Percentiles rank a stretch among this genome's conserved stretches.
These are phyloP conservation scores for Lithosia quadra DNA, from an alignment of 2,888 invertebrate species.

Conservation along the genomic window DNA sequence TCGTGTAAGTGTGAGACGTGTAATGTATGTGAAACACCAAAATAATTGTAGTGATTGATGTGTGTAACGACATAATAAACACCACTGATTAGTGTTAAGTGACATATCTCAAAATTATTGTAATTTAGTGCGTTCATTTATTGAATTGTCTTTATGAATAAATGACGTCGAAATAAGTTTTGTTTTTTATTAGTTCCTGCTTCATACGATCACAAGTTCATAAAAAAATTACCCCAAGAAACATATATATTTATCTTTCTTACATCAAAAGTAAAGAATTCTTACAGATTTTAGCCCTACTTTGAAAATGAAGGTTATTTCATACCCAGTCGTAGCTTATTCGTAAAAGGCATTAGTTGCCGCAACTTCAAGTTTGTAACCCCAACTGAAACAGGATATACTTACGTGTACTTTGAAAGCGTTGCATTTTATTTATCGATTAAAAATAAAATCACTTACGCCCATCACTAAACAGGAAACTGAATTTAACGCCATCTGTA, in stretches of 20 bases:
- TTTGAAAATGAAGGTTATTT: too few relatives aligned
- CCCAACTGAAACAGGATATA: too few relatives aligned
- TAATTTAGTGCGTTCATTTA: slow-evolving; percentile 86
- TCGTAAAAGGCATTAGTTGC: too few relatives aligned
- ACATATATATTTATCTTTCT: too few relatives aligned
- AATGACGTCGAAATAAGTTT: slow-evolving; percentile 78
- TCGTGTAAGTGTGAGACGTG: slow-evolving; percentile 23
- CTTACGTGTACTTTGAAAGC: not conserved
- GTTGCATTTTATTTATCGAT: slow-evolving; percentile 1
- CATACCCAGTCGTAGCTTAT: too few relatives aligned
- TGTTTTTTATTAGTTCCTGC: not conserved
- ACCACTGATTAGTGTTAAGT: slow-evolving; percentile 80
- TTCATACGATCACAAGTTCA: too few relatives aligned
- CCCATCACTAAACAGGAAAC: not conserved
- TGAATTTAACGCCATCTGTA: slow-evolving; percentile 8
- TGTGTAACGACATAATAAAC: slow-evolving; percentile 65
- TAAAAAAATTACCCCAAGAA: too few relatives aligned
- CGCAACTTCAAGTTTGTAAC: too few relatives aligned
- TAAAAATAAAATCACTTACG: not conserved
- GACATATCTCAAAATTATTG: slow-evolving; percentile 86
- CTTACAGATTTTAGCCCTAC: too few relatives aligned
- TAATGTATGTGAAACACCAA: slow-evolving; percentile 36
- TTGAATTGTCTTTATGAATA: slow-evolving; percentile 87
- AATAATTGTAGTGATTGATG: slow-evolving; percentile 33
- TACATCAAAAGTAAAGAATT: too few relatives aligned